phyloP scores from a whole-genome alignment of 2,113 vertebrate genomes.

The Labrus mixtus region DNA sequence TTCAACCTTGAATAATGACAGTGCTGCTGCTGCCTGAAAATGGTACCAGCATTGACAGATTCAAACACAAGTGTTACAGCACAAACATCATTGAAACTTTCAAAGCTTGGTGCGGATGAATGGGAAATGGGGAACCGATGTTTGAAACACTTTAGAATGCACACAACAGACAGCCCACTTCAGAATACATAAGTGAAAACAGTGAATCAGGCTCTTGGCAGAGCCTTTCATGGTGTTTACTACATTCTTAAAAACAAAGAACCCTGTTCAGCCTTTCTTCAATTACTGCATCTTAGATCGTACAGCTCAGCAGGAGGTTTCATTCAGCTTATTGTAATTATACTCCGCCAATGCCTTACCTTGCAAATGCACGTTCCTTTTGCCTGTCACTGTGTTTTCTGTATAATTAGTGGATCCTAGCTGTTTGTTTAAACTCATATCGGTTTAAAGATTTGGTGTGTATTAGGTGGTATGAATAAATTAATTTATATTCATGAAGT shows the following conservation, averaged over 20 bases:
- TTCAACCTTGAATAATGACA: background rate
- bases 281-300: conserved; percentile 1
- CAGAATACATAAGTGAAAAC: conserved; percentile 14
- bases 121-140: background rate
- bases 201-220: conserved; percentile 7
- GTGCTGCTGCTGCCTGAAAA: background rate
- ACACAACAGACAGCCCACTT: background rate
- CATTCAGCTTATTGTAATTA: conserved; percentile 17
- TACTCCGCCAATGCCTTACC: conserved; percentile 16
- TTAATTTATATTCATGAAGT: conserved; percentile 6
- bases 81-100: conserved; percentile 7
- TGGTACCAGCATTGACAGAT: background rate
- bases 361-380: conserved; percentile 10
- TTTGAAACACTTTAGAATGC: background rate
- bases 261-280: conserved; percentile 11
- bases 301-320: conserved; percentile 29
- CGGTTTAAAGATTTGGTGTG: background rate
- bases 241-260: conserved; percentile 18
- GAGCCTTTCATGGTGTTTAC: conserved; percentile 26
- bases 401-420: conserved; percentile 1
- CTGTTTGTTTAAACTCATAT: conserved; percentile 3
- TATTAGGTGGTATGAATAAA: background rate
- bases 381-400: conserved; percentile 1
- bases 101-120: background rate
- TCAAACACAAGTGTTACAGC: background rate